Evolutionary conservation across 2,797 vertebrate species (phyloP).

Genomic region (Orientallactaga sibirica): DNA sequence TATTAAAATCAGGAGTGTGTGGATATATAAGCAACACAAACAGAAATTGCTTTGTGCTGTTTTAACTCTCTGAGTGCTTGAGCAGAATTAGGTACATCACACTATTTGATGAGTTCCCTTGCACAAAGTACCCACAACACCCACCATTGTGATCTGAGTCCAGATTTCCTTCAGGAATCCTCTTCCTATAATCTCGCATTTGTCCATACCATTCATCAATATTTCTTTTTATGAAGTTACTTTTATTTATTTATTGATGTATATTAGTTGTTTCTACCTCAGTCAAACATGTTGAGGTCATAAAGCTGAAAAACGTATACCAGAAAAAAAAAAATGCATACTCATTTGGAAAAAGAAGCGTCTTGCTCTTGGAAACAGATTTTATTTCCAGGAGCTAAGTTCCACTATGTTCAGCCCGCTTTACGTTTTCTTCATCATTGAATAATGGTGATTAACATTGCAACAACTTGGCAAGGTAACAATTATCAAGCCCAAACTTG

Average conservation of each 20-base stretch:
- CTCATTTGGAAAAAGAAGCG: not conserved
- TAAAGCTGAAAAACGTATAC: not conserved
- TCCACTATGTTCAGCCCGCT: not conserved
- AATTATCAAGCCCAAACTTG: conserved; percentile 31
- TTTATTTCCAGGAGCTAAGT: not conserved
- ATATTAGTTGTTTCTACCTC: not conserved
- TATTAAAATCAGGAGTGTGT: too few relatives aligned
- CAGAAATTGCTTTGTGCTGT: too few relatives aligned
- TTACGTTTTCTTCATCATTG: not conserved
- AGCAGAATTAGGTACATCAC: not conserved
- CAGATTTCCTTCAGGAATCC: too few relatives aligned
- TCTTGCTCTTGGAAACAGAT: conserved; percentile 3
- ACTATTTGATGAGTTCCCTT: not conserved
- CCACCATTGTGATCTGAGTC: too few relatives aligned
- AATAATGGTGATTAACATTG: not conserved
- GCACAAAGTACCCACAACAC: too few relatives aligned
- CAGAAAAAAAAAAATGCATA: not conserved
- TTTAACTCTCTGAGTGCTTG: too few relatives aligned
- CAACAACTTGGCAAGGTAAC: not conserved
- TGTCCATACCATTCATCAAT: not conserved
- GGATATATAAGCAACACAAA: too few relatives aligned
- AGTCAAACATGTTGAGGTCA: not conserved
- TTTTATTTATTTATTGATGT: not conserved
- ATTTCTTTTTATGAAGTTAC: not conserved
- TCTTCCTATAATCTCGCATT: too few relatives aligned